Evolutionary conservation across 2,113 vertebrate species (phyloP), one percentile per base, ranked within the genome.

Genomic region (Oxygymnocypris stewartii): DNA sequence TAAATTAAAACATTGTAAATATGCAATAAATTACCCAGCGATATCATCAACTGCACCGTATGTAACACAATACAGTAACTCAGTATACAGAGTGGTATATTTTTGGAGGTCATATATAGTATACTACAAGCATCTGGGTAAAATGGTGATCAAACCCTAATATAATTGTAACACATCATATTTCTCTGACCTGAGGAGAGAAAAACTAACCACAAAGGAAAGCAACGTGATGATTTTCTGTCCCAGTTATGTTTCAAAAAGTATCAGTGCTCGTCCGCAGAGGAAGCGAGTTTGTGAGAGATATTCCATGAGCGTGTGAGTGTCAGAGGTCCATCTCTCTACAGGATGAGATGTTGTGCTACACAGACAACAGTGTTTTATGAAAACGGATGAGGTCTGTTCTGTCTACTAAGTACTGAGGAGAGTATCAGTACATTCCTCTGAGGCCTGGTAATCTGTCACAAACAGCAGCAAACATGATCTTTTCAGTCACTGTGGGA

Each of bases 371-470:
- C 28, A 59, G 85, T 79, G 51, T 44, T 80, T 57, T 44, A 73
- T 16, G 51, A 8, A 65, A 35, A 71, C 49, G 49, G 67, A 79
- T 20, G 23, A 67, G 74, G 84, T 35, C 75, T 73, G 31, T 57
- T 40, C 63, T 65, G 3, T 31, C n/a, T 23, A 23, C 69, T 67
- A 44, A 65, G 59, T 14, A 81, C 79, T 28, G 59, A 81, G 11
- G 23, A 81, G 79, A 11, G 59, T 80, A 67, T 88, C n/a, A 51
- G 28, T 51, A 31, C 82, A 75, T 85, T 85, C 83, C 69, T 81
- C 69, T 63, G 23, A 11, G 23, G 78, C 49, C 57, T 85, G 42
- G 51, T 81, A 74, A 86, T 85, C 79, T n/a, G 67, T 85, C 59
- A 40, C n/a, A 78, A 67, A 63, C n/a, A 59, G 77, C 35, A 57